Conservation (phyloP, 2,888 invertebrate genomes). For the Megamerina dolium region DNA sequence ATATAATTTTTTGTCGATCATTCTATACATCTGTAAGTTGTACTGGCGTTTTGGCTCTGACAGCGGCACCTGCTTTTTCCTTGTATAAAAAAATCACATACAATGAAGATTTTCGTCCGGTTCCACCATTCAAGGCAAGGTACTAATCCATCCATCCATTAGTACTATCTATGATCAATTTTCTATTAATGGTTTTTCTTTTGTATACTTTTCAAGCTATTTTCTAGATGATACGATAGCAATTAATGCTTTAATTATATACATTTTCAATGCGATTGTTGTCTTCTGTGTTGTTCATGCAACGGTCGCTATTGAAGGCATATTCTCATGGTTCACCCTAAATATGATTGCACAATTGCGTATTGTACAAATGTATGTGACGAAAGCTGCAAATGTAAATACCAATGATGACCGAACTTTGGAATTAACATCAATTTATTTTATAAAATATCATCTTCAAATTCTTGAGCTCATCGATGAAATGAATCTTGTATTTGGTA, state of each 20-base stretch:
- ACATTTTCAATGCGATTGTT: slow-evolving; percentile 9
- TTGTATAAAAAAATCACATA: background rate
- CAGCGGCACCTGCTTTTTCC: too few relatives aligned
- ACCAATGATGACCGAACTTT: background rate
- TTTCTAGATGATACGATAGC: slow-evolving; percentile 1
- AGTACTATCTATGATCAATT: background rate
- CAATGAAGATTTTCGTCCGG: too few relatives aligned
- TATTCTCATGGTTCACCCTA: slow-evolving; percentile 20
- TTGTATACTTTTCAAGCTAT: background rate
- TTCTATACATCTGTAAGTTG: background rate
- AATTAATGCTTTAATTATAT: slow-evolving; percentile 8
- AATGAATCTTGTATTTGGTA: slow-evolving; percentile 14
- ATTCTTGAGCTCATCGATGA: slow-evolving; percentile 11
- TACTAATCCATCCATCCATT: background rate
- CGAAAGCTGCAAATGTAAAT: background rate
- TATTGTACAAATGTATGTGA: background rate
- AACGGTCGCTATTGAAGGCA: slow-evolving; percentile 12
- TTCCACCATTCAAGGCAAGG: background rate
- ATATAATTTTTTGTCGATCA: background rate
- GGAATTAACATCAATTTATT: slow-evolving; percentile 1
- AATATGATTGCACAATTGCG: slow-evolving; percentile 20
- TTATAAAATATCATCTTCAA: slow-evolving; percentile 15
- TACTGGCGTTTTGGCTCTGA: background rate
- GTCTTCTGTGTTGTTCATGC: background rate
- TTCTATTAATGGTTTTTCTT: background rate